These are phyloP conservation scores for Isichthys henryi DNA, from an alignment of 2,113 vertebrate species.

Conservation along the genomic window DNA sequence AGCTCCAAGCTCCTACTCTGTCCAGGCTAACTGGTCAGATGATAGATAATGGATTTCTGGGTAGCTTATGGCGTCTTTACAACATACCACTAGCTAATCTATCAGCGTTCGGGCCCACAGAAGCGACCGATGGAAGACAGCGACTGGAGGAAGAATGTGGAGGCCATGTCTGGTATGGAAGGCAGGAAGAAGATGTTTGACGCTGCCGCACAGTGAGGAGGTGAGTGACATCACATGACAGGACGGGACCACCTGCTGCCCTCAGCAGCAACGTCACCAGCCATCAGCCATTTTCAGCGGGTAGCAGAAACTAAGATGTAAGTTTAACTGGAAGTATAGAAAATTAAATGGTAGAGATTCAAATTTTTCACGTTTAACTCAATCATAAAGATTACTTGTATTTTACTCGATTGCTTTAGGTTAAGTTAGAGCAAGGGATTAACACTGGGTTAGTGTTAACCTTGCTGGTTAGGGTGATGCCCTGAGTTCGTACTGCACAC, in stretches of 20 bases:
- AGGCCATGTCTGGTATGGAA: constrained; percentile 96
- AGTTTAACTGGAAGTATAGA: not conserved
- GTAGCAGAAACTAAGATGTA: not conserved
- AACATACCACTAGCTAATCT: not conserved
- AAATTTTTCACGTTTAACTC: not conserved
- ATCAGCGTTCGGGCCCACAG: constrained; percentile 37
- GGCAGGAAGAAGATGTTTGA: constrained; percentile 96
- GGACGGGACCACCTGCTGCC: not conserved
- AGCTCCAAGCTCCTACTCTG: not conserved
- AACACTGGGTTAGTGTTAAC: not conserved
- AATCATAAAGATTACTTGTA: not conserved
- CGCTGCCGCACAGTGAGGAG: constrained; percentile 59
- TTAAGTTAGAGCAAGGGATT: not conserved
- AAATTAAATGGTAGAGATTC: not conserved
- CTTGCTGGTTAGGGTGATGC: no score
- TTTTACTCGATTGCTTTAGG: not conserved
- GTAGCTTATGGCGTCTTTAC: not conserved
- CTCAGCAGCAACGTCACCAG: not conserved
- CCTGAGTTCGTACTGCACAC: not conserved
- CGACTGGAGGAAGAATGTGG: constrained; percentile 93
- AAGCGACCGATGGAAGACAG: constrained; percentile 85
- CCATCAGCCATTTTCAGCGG: not conserved
- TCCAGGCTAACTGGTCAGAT: not conserved
- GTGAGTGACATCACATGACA: not conserved
- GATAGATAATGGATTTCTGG: not conserved